Evolutionary conservation across 1,140 invertebrate genomes (phyloP).

Genomic region (Pantala flavescens): DNA sequence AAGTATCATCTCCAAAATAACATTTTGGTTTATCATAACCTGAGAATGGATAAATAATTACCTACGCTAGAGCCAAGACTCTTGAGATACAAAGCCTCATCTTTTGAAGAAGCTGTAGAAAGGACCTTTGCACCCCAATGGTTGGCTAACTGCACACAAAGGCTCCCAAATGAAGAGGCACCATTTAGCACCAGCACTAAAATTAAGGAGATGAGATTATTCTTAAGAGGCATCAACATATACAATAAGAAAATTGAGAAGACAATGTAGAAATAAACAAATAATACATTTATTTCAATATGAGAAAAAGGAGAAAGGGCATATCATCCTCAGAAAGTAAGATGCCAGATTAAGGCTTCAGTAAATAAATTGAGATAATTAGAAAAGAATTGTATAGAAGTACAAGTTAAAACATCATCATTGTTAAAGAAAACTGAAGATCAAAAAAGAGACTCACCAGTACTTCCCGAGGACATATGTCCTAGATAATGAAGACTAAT

Average conservation of each 20-base stretch:
- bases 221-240: not conserved
- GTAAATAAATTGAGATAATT: too few species aligned
- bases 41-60: constrained; percentile 21
- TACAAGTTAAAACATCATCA: too few species aligned
- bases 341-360: too few species aligned
- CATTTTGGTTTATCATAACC: too few species aligned
- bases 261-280: too few species aligned
- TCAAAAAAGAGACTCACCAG: constrained; percentile 23
- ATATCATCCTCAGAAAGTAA: too few species aligned
- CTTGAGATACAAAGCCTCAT: constrained; percentile 35
- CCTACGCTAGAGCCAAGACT: constrained; percentile 31
- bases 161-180: constrained; percentile 35
- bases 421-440: too few species aligned
- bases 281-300: constrained; percentile 1
- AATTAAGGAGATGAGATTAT: constrained; percentile 10
- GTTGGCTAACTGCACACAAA: constrained; percentile 36
- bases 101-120: constrained; percentile 33
- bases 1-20: too few species aligned
- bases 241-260: not conserved
- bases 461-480: constrained; percentile 36
- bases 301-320: too few species aligned
- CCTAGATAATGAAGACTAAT: constrained; percentile 40
- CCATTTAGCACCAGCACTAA: constrained; percentile 38
- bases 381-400: too few species aligned
- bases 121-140: constrained; percentile 40